Conservation (phyloP, 2,797 vertebrate genomes). For the Falco concolor region DNA sequence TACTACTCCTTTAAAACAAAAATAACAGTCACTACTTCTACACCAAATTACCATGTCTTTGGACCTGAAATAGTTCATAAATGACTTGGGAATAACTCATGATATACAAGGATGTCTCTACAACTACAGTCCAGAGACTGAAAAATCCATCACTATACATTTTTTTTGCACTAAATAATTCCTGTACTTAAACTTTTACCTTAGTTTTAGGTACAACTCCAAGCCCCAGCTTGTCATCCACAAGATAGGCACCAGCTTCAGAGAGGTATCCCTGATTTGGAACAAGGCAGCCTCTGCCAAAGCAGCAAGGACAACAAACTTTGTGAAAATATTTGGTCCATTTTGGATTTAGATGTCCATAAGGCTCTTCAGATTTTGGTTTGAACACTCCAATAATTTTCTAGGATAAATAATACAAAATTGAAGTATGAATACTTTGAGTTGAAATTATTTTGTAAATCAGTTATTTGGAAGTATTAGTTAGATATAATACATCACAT, state of each 20-base stretch:
- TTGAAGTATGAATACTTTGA: not conserved
- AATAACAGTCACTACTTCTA: not conserved
- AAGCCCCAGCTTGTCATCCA: slow-evolving; percentile 90
- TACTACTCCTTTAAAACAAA: not conserved
- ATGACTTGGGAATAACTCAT: fast-evolving
- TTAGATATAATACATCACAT: not conserved
- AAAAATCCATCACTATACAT: not conserved
- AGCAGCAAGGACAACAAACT: slow-evolving; percentile 97
- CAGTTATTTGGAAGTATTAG: not conserved
- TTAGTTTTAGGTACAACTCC: slow-evolving; percentile 95
- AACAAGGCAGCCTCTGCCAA: slow-evolving; percentile 93
- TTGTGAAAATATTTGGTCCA: slow-evolving; percentile 99
- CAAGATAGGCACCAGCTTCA: slow-evolving; percentile 90
- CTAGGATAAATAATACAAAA: slow-evolving; percentile 64
- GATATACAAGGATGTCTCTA: not conserved
- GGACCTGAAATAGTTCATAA: not conserved
- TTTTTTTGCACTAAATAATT: not conserved
- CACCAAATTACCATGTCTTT: not conserved
- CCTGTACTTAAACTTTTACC: slow-evolving; percentile 71
- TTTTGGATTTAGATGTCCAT: slow-evolving; percentile 97
- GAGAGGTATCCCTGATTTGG: slow-evolving; percentile 98
- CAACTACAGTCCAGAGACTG: not conserved
- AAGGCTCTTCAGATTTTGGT: slow-evolving; percentile 99
- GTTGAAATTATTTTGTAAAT: not conserved
- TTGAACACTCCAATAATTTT: slow-evolving; percentile 95